A percentile compares a stretch with the other conserved stretches of the same genome.
These are phyloP conservation scores for Acanthacorydalis orientalis DNA, from an alignment of 2,888 invertebrate species.

Conservation along the genomic window DNA sequence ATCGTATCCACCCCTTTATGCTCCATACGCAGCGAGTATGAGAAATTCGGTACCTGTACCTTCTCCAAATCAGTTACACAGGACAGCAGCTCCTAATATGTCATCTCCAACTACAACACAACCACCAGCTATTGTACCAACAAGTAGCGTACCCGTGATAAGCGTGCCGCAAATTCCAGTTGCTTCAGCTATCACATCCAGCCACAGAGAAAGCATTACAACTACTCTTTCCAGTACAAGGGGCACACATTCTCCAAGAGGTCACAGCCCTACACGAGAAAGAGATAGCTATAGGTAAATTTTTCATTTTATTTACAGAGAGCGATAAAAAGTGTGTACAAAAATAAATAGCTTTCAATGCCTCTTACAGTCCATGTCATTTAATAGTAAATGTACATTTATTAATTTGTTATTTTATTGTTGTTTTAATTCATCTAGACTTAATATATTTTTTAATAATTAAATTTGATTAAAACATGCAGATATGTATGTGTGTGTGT, in stretches of 20 bases:
- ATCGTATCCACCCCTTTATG: slow-evolving; percentile 51
- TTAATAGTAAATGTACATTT: no score
- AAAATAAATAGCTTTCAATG: not conserved
- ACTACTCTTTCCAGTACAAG: slow-evolving; percentile 24
- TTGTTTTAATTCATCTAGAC: no score
- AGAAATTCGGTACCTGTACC: slow-evolving; percentile 1
- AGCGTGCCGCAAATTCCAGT: slow-evolving; percentile 27
- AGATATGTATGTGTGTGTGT: no score
- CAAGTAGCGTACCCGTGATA: slow-evolving; percentile 15
- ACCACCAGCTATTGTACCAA: slow-evolving; percentile 8
- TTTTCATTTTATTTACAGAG: slow-evolving; percentile 1
- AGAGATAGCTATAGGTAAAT: slow-evolving; percentile 70
- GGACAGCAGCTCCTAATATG: slow-evolving; percentile 20
- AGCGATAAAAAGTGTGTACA: not conserved
- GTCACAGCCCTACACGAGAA: slow-evolving; percentile 63
- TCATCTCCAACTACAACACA: slow-evolving; percentile 13
- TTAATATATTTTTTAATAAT: no score
- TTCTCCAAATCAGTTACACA: slow-evolving; percentile 26
- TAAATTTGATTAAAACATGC: no score
- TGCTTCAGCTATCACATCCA: slow-evolving; percentile 21
- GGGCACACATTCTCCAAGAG: slow-evolving; percentile 56
- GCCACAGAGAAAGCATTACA: slow-evolving; percentile 29
- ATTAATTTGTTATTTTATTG: no score
- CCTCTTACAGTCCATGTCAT: no score
- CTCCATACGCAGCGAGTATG: slow-evolving; percentile 48